Conservation (phyloP, 1,140 invertebrate species). For the Amyelois transitella region DNA sequence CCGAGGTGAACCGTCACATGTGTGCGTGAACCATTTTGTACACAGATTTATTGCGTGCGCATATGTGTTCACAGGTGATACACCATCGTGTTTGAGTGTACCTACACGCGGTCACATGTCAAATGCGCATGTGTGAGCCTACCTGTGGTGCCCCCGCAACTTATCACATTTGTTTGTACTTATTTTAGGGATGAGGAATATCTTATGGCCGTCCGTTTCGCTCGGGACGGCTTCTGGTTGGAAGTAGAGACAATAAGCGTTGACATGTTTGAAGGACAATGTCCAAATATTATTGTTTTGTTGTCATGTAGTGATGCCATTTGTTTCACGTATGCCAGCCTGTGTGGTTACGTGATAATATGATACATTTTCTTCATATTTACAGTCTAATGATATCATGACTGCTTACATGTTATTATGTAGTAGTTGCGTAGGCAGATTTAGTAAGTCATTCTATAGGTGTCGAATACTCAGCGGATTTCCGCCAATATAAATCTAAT, state of each 20-base stretch:
- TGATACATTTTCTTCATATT: background rate
- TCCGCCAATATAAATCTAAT: slow-evolving; percentile 2
- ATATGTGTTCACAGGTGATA: slow-evolving; percentile 59
- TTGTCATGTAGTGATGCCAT: background rate
- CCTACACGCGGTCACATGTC: slow-evolving; percentile 58
- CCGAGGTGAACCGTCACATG: slow-evolving; percentile 41
- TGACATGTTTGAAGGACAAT: background rate
- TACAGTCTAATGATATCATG: too few relatives aligned
- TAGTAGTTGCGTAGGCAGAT: too few relatives aligned
- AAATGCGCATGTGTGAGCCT: slow-evolving; percentile 47
- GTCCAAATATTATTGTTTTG: background rate
- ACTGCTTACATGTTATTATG: too few relatives aligned
- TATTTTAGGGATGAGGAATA: slow-evolving; percentile 61
- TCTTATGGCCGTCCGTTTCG: slow-evolving; percentile 42
- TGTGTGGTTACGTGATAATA: background rate
- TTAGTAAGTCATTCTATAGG: too few relatives aligned
- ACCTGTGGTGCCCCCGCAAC: slow-evolving; percentile 63
- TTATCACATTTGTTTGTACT: slow-evolving; percentile 61
- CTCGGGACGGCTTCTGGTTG: slow-evolving; percentile 4
- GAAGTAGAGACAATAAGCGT: slow-evolving; percentile 9
- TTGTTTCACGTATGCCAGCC: background rate
- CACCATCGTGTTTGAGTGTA: slow-evolving; percentile 39
- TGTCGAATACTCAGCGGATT: background rate
- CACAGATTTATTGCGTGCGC: slow-evolving; percentile 51
- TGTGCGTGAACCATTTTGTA: slow-evolving; percentile 66